Evolutionary conservation across 2,888 invertebrate genomes (phyloP).

Genomic region (Drosophila ochracea): DNA sequence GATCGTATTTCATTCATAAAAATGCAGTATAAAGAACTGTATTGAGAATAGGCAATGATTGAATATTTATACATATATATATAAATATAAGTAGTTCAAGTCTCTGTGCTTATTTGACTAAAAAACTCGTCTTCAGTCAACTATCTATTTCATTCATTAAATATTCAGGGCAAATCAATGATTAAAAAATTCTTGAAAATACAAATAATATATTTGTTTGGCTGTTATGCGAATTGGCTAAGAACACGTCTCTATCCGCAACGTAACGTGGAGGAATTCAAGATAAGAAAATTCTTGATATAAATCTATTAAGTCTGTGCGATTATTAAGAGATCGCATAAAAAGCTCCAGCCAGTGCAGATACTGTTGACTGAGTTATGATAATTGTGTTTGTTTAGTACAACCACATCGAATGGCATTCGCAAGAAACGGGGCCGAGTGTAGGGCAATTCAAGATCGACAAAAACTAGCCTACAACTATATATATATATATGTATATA

Average conservation of each 20-base stretch:
- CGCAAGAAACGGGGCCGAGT: conserved; percentile 42
- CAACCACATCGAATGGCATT: neutral
- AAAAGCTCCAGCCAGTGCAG: neutral
- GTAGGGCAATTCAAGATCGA: conserved; percentile 67
- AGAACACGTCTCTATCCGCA: conserved; percentile 6
- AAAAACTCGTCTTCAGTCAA: neutral
- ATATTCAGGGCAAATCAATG: conserved; percentile 1
- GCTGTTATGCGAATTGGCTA: neutral
- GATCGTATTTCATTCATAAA: neutral
- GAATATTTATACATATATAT: neutral
- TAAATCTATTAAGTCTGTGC: conserved; percentile 2
- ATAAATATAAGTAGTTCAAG: neutral
- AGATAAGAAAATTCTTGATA: conserved; percentile 4
- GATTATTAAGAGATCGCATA: neutral
- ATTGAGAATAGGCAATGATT: neutral
- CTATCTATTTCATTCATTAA: neutral
- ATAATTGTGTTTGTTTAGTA: neutral
- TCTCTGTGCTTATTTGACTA: neutral
- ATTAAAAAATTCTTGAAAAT: conserved; percentile 20
- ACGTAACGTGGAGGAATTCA: conserved; percentile 1
- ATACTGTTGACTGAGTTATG: neutral
- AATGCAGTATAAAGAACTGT: neutral
- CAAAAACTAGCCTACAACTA: conserved; percentile 32
- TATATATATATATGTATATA: neutral
- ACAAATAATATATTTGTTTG: conserved; percentile 1